Base-by-base conservation (phyloP, 2,888 invertebrate genomes). In the Drosophila recens region DNA sequence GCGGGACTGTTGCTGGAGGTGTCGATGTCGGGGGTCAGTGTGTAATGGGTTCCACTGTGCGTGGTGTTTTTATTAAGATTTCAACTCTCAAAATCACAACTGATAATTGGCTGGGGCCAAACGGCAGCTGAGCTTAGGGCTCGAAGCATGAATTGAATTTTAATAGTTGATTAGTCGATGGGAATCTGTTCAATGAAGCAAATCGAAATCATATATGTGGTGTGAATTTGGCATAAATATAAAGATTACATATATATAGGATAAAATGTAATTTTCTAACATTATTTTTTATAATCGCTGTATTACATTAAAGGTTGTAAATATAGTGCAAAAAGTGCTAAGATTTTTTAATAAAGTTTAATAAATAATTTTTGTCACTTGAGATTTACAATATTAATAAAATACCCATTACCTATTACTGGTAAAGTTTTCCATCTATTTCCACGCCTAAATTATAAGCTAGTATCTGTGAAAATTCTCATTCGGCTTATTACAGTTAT, bases 41-140 rank as follows among this genome's bases (percentile, higher is more conserved):
- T 49, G 20, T 42, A 65, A 27, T 27, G 45, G 42, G 49, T 20
- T 38, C 23, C 45, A 52, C 42, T 42, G 45, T 42, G 45, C 46
- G 40, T 40, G 36, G 42, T 49, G 43, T 45, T 62, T 57, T 48
- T 45, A 72, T 69, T 67, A 69, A 81, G 76, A 48, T 71, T 79
- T 63, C 48, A 66, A 51, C 53, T 56, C 56, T 61, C 67, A 36
- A 80, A 83, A 82, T 86, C 86, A 73, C 62, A 74, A 79, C 81
- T 71, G 81, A 84, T 84, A 84, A 84, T 84, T 87, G 84, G 84
- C 72, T 57, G 49, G 46, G 49, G 38, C 46, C 61, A 15, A 70
- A 38, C 9, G 38, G 61, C 83, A 87, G 82, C 82, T 84, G 83
- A 62, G 73, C 68, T 53, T 46, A 2, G 13, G 34, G 45, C 80